A percentile compares a stretch with the other conserved stretches of the same genome.
Conservation (phyloP, 2,113 vertebrate species). For the Agelaius phoeniceus region DNA sequence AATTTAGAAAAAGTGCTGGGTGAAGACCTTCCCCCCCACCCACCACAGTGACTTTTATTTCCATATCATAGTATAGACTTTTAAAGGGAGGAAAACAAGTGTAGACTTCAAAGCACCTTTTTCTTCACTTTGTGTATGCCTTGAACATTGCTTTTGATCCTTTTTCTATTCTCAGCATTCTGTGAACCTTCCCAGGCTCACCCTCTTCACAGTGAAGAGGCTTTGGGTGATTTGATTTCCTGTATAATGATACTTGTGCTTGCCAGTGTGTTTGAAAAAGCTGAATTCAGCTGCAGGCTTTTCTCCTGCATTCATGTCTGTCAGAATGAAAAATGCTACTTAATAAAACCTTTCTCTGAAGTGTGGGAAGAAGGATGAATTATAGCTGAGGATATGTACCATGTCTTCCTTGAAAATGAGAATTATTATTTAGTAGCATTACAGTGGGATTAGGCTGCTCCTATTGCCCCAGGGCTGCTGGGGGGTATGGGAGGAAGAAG, state of each 20-base stretch:
- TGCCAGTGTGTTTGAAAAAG: background rate
- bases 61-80: background rate
- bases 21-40: background rate
- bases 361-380: constrained; percentile 18
- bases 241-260: background rate
- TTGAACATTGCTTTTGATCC: constrained; percentile 46
- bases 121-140: constrained; percentile 3
- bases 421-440: background rate
- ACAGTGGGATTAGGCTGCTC: background rate
- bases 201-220: background rate
- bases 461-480: background rate
- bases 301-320: background rate
- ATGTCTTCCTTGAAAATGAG: background rate
- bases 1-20: background rate
- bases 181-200: background rate
- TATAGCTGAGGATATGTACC: background rate
- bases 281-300: background rate
- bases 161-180: background rate
- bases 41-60: background rate
- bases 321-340: background rate
- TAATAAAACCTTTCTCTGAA: constrained; percentile 40
- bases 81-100: background rate
- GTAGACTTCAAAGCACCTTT: background rate
- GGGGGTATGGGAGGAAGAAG: background rate
- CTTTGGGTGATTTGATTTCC: background rate